Evolutionary conservation across 2,888 invertebrate genomes (phyloP), one percentile per base, ranked within the genome.

Genomic region (Oligia strigilis): DNA sequence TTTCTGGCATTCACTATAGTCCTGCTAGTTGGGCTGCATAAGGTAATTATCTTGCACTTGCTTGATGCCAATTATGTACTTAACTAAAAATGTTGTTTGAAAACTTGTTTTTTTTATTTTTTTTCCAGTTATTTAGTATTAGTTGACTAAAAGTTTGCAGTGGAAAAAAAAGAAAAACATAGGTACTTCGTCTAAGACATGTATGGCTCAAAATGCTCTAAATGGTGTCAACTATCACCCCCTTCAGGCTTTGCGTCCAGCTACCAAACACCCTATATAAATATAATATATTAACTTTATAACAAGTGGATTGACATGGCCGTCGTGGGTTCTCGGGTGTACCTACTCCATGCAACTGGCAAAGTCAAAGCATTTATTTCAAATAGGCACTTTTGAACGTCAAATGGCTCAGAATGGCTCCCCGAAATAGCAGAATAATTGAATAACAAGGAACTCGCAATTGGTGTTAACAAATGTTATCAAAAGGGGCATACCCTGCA

Each of bases 11-110:
- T 89, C 70, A 82, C 71, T 60, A 87, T 89, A 19, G 77, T 89
- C 0, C 72, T 90, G 46, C 80, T 91, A 6, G 88, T 91, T 66
- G 91, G 91, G 3, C 43, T 91, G 49, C 91, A 91, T 69, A 29
- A 91, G 90, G 91, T 92, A 72, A 72, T n/a, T 40, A 72, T 62
- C 23, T 65, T 23, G 11, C 14, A 17, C 3, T 1, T 29, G 62
- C 29, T 60, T n/a, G n/a, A n/a, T 29, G 6, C 29, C 60, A 43
- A 40, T 40, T 40, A 40, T 40, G 40, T 40, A 40, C 40, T 40
- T 40, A 3, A 40, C 4, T 40, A 40, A 6, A 43, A 43, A 43
- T 43, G 5, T 43, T 43, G 14, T 29, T 29, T 29, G 29, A 29
- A 62, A 62, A 29, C 62, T 60, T 60, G 46, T 46, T 29, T 29